Evolutionary conservation across 2,113 vertebrate species (phyloP).

Genomic region (Pandion haliaetus): DNA sequence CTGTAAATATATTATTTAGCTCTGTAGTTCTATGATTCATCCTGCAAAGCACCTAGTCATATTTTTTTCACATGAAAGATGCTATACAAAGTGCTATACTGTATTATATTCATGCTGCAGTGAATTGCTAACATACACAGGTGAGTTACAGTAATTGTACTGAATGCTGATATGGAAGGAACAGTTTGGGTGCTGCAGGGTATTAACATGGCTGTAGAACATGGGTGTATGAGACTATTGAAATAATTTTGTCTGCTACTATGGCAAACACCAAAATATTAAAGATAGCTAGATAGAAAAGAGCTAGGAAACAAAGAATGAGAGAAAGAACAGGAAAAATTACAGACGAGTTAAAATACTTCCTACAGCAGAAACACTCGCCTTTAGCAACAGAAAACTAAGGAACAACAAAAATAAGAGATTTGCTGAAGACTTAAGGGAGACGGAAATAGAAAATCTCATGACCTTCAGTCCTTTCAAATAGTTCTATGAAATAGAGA

Average conservation of each 20-base stretch:
- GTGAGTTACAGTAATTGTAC: neutral
- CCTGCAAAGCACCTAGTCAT: neutral
- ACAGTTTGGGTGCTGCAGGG: neutral
- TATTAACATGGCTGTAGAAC: neutral
- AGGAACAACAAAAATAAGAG: neutral
- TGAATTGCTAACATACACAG: neutral
- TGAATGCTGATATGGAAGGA: neutral
- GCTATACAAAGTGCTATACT: neutral
- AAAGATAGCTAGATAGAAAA: neutral
- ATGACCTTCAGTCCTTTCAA: neutral
- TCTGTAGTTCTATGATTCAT: neutral
- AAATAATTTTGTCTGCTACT: neutral
- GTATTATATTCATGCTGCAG: neutral
- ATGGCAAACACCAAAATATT: neutral
- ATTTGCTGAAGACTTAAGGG: neutral
- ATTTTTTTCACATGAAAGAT: neutral
- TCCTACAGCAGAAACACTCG: neutral
- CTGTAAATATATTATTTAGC: neutral
- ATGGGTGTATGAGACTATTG: rapidly evolving
- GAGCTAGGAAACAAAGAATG: neutral
- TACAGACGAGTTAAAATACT: neutral
- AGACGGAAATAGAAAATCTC: neutral
- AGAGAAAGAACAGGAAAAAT: neutral
- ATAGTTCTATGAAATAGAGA: too few species aligned
- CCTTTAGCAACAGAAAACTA: neutral